Evolutionary conservation across 2,888 invertebrate species (phyloP), one percentile per base, ranked within the genome.

Genomic region (Ceriagrion tenellum): DNA sequence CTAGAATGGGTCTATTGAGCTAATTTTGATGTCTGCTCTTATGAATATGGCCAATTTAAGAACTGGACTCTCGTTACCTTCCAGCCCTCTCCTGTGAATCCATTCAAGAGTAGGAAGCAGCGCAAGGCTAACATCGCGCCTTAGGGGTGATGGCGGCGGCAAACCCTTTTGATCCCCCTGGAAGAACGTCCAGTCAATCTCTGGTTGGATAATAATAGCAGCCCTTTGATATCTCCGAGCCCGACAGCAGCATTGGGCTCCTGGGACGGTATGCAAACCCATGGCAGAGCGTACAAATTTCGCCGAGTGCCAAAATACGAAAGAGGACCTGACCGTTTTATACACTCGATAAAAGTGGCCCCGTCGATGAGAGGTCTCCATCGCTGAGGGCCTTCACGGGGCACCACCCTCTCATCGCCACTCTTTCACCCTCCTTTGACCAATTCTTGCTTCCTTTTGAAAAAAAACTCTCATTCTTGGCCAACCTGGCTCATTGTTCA

Each of bases 341-440:
- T 59, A 47, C 93, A 47, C 93, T 93, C 93, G 63, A 93, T 93
- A 93, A 93, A 93, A 93, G 93, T 93, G 69, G 55, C 89, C 47
- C 23, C 47, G 20, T 13, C 40, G 40, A 89, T 47, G 35, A 93
- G 91, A 59, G 63, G 69, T n/a, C 63, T 69, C 74, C 63, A 12
- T 74, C 40, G 47, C 89, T 20, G 12, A 23, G 16, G 88, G 10
- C 23, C 88, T 47, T 23, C 47, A 55, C 63, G 63, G 63, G 47
- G 63, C 59, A 59, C 91, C 26, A 8, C 91, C 56, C 63, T 63
- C 47, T 93, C 93, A 26, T 40, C 18, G 59, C 35, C 91, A 13
- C 23, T 40, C 47, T 20, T 40, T 26, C 59, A 4, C 56, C n/a
- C n/a, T 55, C 63, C 63, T 40, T 30, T 8, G 10, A 35, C 59